Base-by-base conservation (phyloP, 2,113 vertebrate genomes). In the Oophaga pumilio region DNA sequence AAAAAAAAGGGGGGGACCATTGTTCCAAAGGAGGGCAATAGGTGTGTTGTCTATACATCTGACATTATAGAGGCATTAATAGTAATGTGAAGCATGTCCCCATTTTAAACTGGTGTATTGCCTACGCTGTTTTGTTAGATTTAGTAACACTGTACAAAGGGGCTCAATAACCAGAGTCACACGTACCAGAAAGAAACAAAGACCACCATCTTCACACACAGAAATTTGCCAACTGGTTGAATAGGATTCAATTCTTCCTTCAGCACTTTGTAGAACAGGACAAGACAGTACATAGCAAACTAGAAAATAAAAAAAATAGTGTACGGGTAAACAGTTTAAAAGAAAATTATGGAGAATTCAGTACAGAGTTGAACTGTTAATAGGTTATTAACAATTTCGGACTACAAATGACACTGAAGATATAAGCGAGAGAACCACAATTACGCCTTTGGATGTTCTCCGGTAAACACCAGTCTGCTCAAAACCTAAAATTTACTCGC, bases 281-380 rank as follows among this genome's bases (percentile, higher is more conserved):
- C 96, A 89, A 99, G 95, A 91, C 98, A 99, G 91, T 99, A 99
- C 98, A 99, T 98, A 82, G 98, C 98, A 95, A 99, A 99, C 98
- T 99, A 89, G 88, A 77, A 92, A 89, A 73, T 88, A 69, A 73
- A 88, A 89, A 60, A 89, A 60, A 1, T 4, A 15, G 2, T 9
- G 3, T 4, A 74, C 15, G 49, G 76, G 53, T 22, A 53, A 24
- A 77, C 8, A 49, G 18, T 20, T 74, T 24, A 6, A 10, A 43
- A 77, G n/a, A 24, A 77, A 2, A 22, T 53, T 2, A 43, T 9
- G 53, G 53, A 56, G 53, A 56, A 56, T 56, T 56, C 53, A 12
- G 18, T 62, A 20, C 12, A 68, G 24, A 26, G 24, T 24, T 68
- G n/a, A 68, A 17, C 9, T 64, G 22, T n/a, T 53, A 64, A 64